Base-by-base conservation (phyloP, 2,888 invertebrate genomes). In the Epinotia bilunana region DNA sequence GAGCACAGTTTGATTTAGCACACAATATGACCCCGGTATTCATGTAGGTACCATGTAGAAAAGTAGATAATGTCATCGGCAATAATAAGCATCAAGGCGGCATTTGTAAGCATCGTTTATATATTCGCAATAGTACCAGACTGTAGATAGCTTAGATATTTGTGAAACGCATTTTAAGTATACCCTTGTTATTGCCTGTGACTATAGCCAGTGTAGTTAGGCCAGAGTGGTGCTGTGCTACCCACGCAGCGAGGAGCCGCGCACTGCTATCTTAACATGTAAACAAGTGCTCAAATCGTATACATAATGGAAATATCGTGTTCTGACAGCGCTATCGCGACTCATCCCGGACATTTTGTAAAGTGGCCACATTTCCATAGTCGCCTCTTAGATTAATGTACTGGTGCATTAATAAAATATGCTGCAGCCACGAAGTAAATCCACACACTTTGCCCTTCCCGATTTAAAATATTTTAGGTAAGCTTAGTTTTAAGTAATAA, bases 251-350 rank as follows among this genome's bases (percentile, higher is more conserved):
- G 61, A 18, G 23, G 70, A 90, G 88, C 91, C 87, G 89, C 83
- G 80, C 86, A 81, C 81, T 83, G 86, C 88, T 92, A 93, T 93
- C 93, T 93, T 91, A 91, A 91, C 90, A 89, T 91, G 92, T 93
- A 93, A 93, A 93, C 91, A 91, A 91, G 90, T 89, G 89, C 91
- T 94, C 92, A 92, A 93, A 93, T 94, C 93, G 93, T 94, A 94
- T 93, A 93, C 93, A 91, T 94, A 93, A 94, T 94, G 94, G 93
- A 92, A 93, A 93, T 93, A 93, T 93, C 93, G 92, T 94, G 93
- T 94, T 93, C 92, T 90, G 92, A 92, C 92, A 92, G 91, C 91
- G 92, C 90, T 93, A 93, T 93, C 93, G 90, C 92, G 90, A 88
- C 91, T 92, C 94, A 91, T 92, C 92, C 92, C 89, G 92, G 91